These are phyloP conservation scores for Nephrotoma appendiculata DNA, from an alignment of 2,888 invertebrate genomes.

Conservation along the genomic window DNA sequence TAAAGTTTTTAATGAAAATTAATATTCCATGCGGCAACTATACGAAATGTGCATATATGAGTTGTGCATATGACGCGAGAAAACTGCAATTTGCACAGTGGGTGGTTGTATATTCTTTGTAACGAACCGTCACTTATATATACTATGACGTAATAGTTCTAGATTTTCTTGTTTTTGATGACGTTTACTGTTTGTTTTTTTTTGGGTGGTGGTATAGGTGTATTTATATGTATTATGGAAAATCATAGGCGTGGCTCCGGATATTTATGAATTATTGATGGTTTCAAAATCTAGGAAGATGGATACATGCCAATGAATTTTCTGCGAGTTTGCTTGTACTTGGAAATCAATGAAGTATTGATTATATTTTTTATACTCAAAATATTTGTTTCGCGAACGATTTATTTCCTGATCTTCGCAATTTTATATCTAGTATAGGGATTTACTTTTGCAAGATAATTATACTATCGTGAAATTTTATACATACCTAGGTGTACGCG, in stretches of 20 bases:
- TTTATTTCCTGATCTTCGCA: too few relatives aligned
- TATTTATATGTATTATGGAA: not conserved
- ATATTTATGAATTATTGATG: not conserved
- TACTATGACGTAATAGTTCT: not conserved
- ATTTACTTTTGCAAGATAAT: too few relatives aligned
- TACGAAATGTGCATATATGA: not conserved
- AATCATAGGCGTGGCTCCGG: not conserved
- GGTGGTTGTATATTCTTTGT: not conserved
- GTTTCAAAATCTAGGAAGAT: too few relatives aligned
- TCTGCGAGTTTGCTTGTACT: too few relatives aligned
- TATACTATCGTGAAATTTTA: too few relatives aligned
- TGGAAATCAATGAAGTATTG: too few relatives aligned
- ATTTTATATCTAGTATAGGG: too few relatives aligned
- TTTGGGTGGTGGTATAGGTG: too few relatives aligned
- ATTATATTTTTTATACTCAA: too few relatives aligned
- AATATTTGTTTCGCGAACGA: too few relatives aligned
- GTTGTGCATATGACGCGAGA: not conserved
- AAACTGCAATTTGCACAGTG: not conserved
- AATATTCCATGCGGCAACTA: not conserved
- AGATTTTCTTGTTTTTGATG: not conserved
- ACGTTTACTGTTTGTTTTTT: not conserved
- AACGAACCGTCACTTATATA: not conserved
- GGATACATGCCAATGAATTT: too few relatives aligned
- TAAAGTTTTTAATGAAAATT: not conserved
- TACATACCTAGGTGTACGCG: too few relatives aligned